phyloP scores from a whole-genome alignment of 2,888 invertebrate genomes.

The Caenorhabditis zanzibari region DNA sequence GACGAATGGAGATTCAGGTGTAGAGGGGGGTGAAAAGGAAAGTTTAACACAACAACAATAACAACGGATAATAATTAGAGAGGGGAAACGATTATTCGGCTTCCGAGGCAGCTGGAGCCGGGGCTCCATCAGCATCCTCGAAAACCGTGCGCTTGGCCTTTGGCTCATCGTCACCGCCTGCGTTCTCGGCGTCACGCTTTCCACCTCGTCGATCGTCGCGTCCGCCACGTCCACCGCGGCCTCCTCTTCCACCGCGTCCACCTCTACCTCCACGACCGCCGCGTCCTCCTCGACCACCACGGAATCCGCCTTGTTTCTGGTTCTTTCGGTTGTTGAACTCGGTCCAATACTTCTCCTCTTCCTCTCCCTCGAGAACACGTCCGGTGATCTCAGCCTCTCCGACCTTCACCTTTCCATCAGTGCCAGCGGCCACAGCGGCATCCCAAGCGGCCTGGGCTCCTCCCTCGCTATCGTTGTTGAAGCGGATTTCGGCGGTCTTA shows the following conservation, averaged over 20 bases:
- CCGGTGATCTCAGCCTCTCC: slow-evolving; percentile 70
- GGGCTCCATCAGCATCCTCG: slow-evolving; percentile 49
- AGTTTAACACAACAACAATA: slow-evolving; percentile 46
- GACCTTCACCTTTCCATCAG: slow-evolving; percentile 78
- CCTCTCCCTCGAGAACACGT: slow-evolving; percentile 79
- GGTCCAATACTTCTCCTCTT: slow-evolving; percentile 81
- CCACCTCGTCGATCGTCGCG: slow-evolving; percentile 42
- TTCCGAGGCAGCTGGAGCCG: slow-evolving; percentile 1
- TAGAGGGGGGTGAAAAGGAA: not conserved
- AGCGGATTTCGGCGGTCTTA: slow-evolving; percentile 72
- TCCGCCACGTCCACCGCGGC: slow-evolving; percentile 32
- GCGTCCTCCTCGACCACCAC: slow-evolving; percentile 69
- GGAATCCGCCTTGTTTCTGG: slow-evolving; percentile 59
- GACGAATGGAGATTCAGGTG: not conserved
- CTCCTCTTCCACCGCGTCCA: slow-evolving; percentile 36
- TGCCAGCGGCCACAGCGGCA: slow-evolving; percentile 73
- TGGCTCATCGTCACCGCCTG: slow-evolving; percentile 31
- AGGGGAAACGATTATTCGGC: not conserved
- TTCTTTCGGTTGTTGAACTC: slow-evolving; percentile 77
- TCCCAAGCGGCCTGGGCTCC: slow-evolving; percentile 79
- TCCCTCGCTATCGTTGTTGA: slow-evolving; percentile 73
- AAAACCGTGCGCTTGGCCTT: slow-evolving; percentile 71
- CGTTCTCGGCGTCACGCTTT: slow-evolving; percentile 32
- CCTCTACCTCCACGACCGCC: slow-evolving; percentile 61
- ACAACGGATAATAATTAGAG: slow-evolving; percentile 12